Conservation (phyloP, 1,140 invertebrate species). For the Muscidifurax raptorellus region DNA sequence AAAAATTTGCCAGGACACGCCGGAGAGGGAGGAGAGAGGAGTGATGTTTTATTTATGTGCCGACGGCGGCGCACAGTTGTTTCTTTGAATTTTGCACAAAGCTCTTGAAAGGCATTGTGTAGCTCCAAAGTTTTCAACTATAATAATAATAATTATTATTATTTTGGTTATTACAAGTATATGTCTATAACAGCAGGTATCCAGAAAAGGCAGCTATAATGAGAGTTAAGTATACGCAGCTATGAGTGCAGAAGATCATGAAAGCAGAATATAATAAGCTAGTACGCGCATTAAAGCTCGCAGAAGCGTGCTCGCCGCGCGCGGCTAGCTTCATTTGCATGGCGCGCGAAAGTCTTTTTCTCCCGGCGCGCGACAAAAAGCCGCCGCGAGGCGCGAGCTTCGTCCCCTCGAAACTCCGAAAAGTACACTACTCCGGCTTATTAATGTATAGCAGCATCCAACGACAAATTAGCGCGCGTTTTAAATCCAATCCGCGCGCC, state of each 20-base stretch:
- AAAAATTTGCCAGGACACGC: conserved; percentile 2
- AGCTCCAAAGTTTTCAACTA: background rate
- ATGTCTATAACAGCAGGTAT: no score
- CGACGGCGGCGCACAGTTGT: background rate
- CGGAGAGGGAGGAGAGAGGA: no score
- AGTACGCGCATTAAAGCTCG: conserved; percentile 43
- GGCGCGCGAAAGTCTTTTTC: background rate
- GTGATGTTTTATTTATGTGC: conserved; percentile 30
- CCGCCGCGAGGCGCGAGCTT: conserved; percentile 49
- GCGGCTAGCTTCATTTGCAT: conserved; percentile 34
- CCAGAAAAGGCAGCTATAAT: background rate
- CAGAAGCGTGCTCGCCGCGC: conserved; percentile 7
- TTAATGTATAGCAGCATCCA: conserved; percentile 56
- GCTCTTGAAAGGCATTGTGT: background rate
- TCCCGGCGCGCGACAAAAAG: conserved; percentile 41
- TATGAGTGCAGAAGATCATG: conserved; percentile 6
- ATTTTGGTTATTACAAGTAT: no score
- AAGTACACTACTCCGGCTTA: conserved; percentile 17
- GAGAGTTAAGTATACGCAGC: no score
- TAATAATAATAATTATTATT: background rate
- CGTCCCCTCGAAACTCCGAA: background rate
- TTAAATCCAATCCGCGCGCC: conserved; percentile 69
- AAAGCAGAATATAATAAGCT: background rate
- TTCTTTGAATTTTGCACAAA: conserved; percentile 4
- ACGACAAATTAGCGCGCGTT: conserved; percentile 71